Conservation (phyloP, 2,888 invertebrate species). For the Tinea pellionella region DNA sequence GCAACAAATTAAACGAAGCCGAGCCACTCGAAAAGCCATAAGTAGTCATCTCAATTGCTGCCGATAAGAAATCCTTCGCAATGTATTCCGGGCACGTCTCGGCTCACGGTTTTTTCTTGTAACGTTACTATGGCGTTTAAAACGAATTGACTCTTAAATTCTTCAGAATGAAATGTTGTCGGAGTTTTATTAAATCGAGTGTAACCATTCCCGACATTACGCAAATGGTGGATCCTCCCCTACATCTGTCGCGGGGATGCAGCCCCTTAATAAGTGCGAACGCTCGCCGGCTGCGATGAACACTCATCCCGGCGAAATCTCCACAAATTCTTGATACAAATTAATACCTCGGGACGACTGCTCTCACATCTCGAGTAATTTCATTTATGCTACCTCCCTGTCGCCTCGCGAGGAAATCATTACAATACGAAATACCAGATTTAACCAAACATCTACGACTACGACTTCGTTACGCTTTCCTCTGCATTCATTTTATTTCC, state of each 20-base stretch:
- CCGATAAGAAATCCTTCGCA: constrained; percentile 67
- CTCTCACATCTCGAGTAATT: constrained; percentile 55
- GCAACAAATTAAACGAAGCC: constrained; percentile 70
- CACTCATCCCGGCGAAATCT: constrained; percentile 63
- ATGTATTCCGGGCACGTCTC: constrained; percentile 67
- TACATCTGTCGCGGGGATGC: constrained; percentile 70
- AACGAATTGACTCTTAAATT: constrained; percentile 69
- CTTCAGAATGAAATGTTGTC: constrained; percentile 66
- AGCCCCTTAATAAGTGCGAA: constrained; percentile 70
- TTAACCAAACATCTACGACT: constrained; percentile 4
- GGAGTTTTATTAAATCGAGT: constrained; percentile 70
- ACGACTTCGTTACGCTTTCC: constrained; percentile 7
- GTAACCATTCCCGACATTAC: constrained; percentile 69
- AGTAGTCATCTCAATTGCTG: constrained; percentile 69
- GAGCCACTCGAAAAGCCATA: constrained; percentile 70
- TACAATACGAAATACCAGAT: constrained; percentile 26
- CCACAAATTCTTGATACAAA: constrained; percentile 70
- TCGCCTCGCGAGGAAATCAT: constrained; percentile 30
- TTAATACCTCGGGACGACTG: constrained; percentile 57
- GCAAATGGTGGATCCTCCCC: constrained; percentile 67
- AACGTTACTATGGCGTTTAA: constrained; percentile 62
- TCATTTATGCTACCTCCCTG: constrained; percentile 46
- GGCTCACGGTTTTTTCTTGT: constrained; percentile 65
- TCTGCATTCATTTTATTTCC: constrained; percentile 4
- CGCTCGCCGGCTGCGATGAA: constrained; percentile 65